A percentile compares a stretch with the other conserved stretches of the same genome.
These are phyloP conservation scores for Nemoura dubitans DNA, from an alignment of 2,888 invertebrate species.

Conservation along the genomic window DNA sequence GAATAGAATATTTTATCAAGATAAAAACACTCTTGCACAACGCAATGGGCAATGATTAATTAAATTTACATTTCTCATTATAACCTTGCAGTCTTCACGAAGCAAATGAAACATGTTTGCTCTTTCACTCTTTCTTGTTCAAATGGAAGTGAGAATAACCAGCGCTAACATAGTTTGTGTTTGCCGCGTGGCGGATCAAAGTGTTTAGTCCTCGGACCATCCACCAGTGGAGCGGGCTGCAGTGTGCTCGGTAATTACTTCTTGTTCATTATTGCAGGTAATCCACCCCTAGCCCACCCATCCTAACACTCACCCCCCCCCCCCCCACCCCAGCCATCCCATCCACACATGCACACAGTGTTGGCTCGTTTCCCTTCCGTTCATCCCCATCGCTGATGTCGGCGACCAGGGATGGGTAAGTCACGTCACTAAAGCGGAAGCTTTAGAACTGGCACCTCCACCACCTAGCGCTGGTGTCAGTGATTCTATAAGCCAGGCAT, in stretches of 20 bases:
- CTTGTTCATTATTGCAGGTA: constrained; percentile 31
- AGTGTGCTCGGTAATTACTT: constrained; percentile 32
- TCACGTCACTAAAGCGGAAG: background rate
- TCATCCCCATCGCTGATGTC: background rate
- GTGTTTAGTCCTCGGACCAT: background rate
- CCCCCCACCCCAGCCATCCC: background rate
- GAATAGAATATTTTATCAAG: constrained; percentile 2
- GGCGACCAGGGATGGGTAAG: background rate
- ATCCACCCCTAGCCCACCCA: constrained; percentile 23
- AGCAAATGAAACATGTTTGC: constrained; percentile 7
- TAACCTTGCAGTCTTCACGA: constrained; percentile 15
- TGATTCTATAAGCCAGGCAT: too few relatives aligned
- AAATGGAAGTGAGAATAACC: constrained; percentile 16
- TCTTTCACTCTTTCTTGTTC: background rate
- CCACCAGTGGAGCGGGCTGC: constrained; percentile 3
- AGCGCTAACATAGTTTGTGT: constrained; percentile 9
- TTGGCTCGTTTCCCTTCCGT: background rate
- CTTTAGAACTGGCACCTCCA: background rate
- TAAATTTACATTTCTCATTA: constrained; percentile 29
- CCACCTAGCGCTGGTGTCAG: background rate
- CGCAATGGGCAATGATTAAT: constrained; percentile 17
- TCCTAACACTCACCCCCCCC: background rate
- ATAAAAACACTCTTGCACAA: background rate
- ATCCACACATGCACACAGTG: background rate
- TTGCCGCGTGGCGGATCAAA: background rate